These are phyloP conservation scores for Coptodon rendalli DNA, from an alignment of 2,113 vertebrate genomes.

Conservation along the genomic window DNA sequence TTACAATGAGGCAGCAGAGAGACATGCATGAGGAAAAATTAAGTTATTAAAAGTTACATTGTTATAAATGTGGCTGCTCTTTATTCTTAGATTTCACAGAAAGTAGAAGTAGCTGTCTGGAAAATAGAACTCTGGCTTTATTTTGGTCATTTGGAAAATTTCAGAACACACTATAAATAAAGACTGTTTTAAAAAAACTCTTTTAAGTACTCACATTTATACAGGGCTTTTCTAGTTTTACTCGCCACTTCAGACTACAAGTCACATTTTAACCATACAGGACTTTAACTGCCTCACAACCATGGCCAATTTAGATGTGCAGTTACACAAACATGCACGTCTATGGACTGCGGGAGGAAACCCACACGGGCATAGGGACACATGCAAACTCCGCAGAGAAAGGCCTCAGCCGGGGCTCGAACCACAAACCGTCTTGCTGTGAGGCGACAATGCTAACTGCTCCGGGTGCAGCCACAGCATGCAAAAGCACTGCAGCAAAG, in stretches of 20 bases:
- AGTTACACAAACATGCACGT: neutral
- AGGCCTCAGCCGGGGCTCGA: neutral
- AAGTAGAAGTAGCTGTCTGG: neutral
- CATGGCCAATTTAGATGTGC: neutral
- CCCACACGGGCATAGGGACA: neutral
- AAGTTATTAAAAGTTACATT: neutral
- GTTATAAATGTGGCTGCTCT: neutral
- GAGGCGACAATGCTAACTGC: neutral
- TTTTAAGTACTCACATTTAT: neutral
- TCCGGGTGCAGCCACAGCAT: neutral
- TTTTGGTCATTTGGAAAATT: neutral
- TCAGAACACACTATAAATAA: neutral
- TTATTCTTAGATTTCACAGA: neutral
- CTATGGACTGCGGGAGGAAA: neutral
- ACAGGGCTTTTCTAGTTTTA: neutral
- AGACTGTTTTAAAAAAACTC: neutral
- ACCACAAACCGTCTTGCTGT: neutral
- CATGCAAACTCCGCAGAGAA: neutral
- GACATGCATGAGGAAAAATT: neutral
- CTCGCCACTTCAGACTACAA: neutral
- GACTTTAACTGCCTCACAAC: neutral
- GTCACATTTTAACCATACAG: neutral
- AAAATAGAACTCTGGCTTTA: neutral
- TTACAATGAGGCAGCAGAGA: neutral
- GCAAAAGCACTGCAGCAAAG: neutral